Evolutionary conservation across 1,140 invertebrate species (phyloP).

Genomic region (Parapsyche elsis): DNA sequence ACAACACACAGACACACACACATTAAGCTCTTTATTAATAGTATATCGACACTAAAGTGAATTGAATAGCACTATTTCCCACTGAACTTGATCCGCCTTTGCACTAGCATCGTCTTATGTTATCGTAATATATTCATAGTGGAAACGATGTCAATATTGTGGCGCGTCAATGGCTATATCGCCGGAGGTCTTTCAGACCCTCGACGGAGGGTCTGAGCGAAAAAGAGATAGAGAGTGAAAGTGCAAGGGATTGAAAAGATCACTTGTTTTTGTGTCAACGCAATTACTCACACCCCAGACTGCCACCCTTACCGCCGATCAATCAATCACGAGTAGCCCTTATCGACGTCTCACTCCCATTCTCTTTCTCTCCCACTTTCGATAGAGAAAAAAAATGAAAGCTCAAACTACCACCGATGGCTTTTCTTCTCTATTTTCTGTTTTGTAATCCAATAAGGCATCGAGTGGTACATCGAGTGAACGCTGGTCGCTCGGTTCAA

Average conservation of each 20-base stretch:
- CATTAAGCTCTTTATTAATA: too few relatives aligned
- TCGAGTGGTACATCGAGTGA: background rate
- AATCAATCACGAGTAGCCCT: background rate
- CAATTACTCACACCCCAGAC: background rate
- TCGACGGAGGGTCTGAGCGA: background rate
- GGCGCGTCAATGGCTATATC: background rate
- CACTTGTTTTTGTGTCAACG: slow-evolving; percentile 6
- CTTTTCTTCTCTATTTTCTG: background rate
- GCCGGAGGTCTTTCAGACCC: background rate
- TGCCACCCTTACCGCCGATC: background rate
- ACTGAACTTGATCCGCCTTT: too few relatives aligned
- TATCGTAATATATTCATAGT: too few relatives aligned
- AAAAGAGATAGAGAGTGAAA: background rate
- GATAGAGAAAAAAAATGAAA: background rate
- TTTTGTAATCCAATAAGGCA: background rate
- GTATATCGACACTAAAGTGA: too few relatives aligned
- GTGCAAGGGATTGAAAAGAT: slow-evolving; percentile 7
- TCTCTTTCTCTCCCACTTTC: background rate
- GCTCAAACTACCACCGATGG: background rate
- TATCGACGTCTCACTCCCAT: background rate
- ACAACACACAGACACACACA: too few relatives aligned
- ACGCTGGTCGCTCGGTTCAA: too few relatives aligned
- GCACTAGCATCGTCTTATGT: too few relatives aligned
- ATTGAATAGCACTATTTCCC: too few relatives aligned
- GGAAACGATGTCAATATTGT: background rate